Percentiles rank a stretch among this genome's conserved stretches.
Conservation (phyloP, 2,113 vertebrate species). For the Neodontobutis hainanensis region DNA sequence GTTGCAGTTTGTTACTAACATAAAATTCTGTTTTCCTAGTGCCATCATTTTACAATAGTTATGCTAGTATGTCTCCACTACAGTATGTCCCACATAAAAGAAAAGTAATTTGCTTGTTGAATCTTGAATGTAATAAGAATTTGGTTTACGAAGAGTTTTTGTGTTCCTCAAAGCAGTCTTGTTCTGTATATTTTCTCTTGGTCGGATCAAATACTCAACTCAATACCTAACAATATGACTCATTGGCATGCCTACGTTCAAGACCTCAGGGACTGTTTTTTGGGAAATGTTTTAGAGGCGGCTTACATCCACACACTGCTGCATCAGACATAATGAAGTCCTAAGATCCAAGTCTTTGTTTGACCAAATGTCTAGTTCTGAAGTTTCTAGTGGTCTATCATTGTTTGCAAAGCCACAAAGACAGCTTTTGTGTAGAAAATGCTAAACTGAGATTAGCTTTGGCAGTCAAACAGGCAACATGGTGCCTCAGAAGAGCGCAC, state of each 20-base stretch:
- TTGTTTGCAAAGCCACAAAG: constrained; percentile 62
- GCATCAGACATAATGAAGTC: constrained; percentile 28
- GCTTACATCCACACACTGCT: constrained; percentile 57
- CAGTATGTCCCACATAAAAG: too few species aligned
- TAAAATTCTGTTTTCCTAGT: too few species aligned
- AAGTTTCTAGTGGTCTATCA: constrained; percentile 46
- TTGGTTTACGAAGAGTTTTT: neutral
- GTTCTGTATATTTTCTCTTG: neutral
- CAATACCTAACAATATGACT: constrained; percentile 6
- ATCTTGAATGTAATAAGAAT: too few species aligned
- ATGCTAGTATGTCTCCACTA: too few species aligned
- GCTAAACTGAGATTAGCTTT: constrained; percentile 74
- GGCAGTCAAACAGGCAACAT: constrained; percentile 38
- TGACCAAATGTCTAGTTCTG: constrained; percentile 41
- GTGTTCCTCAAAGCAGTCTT: neutral
- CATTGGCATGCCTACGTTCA: neutral
- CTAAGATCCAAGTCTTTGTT: constrained; percentile 45
- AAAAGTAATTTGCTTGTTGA: too few species aligned
- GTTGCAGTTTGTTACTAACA: too few species aligned
- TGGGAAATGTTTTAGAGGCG: constrained; percentile 42
- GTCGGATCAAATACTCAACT: neutral
- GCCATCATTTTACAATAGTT: too few species aligned
- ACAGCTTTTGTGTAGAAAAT: constrained; percentile 69
- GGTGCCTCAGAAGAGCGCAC: constrained; percentile 32
- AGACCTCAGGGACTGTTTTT: constrained; percentile 1